Conservation (phyloP, 2,888 invertebrate species). For the Zaprionus bogoriensis region DNA sequence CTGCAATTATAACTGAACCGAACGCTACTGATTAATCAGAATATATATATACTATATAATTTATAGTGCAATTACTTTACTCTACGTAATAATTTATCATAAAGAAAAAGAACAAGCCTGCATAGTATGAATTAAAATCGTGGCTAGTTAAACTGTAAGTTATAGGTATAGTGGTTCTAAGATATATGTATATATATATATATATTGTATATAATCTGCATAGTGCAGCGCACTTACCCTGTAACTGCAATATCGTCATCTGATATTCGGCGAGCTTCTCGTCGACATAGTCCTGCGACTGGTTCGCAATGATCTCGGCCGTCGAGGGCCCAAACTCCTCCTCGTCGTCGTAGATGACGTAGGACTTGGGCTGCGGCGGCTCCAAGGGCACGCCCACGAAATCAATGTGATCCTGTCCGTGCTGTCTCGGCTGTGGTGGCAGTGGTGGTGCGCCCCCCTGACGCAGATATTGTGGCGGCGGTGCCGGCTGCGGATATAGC, state of each 20-base stretch:
- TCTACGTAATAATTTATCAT: no score
- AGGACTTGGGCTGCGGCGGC: slow-evolving; percentile 87
- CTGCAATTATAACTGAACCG: no score
- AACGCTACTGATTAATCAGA: no score
- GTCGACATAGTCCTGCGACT: slow-evolving; percentile 96
- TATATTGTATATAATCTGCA: background rate
- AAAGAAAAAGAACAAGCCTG: no score
- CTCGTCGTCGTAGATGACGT: slow-evolving; percentile 86
- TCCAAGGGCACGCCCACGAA: slow-evolving; percentile 89
- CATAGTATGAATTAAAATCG: no score
- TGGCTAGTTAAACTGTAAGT: no score
- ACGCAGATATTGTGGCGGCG: slow-evolving; percentile 79
- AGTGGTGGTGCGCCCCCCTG: slow-evolving; percentile 75
- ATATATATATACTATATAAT: no score
- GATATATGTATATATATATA: background rate
- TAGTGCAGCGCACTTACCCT: no score
- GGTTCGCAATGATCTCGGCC: slow-evolving; percentile 95
- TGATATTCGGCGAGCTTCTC: slow-evolving; percentile 97
- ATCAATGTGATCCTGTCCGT: slow-evolving; percentile 81
- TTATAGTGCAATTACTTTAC: no score
- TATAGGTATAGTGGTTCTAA: background rate
- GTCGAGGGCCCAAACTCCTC: slow-evolving; percentile 92
- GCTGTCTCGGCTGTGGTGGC: slow-evolving; percentile 79
- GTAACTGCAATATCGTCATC: slow-evolving; percentile 93
- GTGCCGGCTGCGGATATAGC: slow-evolving; percentile 78